Evolutionary conservation across 2,113 vertebrate genomes (phyloP).

Genomic region (Pomatorhinus ruficollis): DNA sequence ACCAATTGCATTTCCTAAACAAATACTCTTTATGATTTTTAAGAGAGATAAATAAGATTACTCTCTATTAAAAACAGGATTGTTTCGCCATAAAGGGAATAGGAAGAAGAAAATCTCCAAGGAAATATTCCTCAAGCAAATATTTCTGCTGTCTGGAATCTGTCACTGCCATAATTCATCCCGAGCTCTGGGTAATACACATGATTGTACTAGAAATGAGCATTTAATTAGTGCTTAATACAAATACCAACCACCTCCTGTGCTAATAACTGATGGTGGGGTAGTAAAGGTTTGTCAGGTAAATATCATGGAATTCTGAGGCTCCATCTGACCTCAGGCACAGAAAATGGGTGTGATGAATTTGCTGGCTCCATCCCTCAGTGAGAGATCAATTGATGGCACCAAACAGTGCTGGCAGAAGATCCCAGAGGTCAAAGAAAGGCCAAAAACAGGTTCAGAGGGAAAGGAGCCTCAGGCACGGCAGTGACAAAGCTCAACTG

Average conservation of each 20-base stretch:
- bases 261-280: neutral
- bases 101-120: neutral
- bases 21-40: neutral
- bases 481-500: neutral
- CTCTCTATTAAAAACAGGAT: neutral
- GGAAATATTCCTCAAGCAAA: neutral
- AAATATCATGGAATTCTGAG: neutral
- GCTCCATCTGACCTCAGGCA: neutral
- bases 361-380: neutral
- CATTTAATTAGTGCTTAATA: conserved; percentile 34
- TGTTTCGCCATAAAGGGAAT: neutral
- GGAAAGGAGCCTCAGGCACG: neutral
- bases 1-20: neutral
- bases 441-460: neutral
- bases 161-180: neutral
- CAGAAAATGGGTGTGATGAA: neutral
- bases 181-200: neutral
- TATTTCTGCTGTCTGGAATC: neutral
- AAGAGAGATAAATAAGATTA: neutral
- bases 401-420: neutral
- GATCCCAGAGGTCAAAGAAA: neutral
- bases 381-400: neutral
- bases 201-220: neutral
- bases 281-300: conserved; percentile 10
- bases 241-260: neutral